Evolutionary conservation across 2,888 invertebrate species (phyloP), one percentile per base, ranked within the genome.

Genomic region (Coecobrya sp.): DNA sequence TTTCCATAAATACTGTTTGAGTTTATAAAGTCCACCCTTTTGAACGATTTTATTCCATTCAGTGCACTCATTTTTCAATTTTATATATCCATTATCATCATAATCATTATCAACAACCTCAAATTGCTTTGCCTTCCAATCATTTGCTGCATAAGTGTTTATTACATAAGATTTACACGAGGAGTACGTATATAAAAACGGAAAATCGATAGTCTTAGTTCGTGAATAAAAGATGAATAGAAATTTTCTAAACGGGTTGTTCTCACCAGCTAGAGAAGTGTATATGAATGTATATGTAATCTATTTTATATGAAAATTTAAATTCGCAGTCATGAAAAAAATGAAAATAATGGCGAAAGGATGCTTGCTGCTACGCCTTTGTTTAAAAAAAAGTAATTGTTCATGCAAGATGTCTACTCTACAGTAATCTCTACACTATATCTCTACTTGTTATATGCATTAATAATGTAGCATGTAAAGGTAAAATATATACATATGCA

Each of bases 201-300:
- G 22, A 42, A 82, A 82, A 82, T 82, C 82, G 82, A 82, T 82
- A 62, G 59, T 19, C 81, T 30, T n/a, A 19, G 19, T 59, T 82
- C 82, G 36, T 82, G 82, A 82, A 82, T 82, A 82, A 59, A 59
- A 82, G 49, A 82, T 59, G 82, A 62, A 36, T 36, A 42, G 36
- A 30, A 59, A 59, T 36, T 36, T 36, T 36, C 7, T 36, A 36
- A 7, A 36, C 36, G 7, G 36, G 36, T 36, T 36, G 36, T 36
- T 7, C 36, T 36, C 36, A 4, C 36, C 36, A 36, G 36, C 2
- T n/a, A 36, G 36, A 36, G 36, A 36, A 36, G 36, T 7, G 36
- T 36, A 36, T n/a, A n/a, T n/a, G n/a, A n/a, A n/a, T n/a, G n/a
- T n/a, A n/a, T n/a, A n/a, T n/a, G 30, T 30, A 30, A 16, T 30